phyloP scores from a whole-genome alignment of 2,888 invertebrate species.

The Erebia palarica region DNA sequence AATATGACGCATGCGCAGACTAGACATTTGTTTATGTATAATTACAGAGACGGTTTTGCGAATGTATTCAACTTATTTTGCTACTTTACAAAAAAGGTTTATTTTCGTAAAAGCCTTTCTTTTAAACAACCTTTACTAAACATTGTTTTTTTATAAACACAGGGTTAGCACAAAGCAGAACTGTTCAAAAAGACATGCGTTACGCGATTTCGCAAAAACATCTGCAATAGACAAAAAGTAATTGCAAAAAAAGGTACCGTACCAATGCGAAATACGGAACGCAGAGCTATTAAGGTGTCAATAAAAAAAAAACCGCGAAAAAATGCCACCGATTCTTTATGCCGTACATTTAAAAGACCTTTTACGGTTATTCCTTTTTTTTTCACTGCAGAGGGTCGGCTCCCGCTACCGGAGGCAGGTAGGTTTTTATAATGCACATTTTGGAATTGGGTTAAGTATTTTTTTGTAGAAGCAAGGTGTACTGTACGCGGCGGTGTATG shows the following conservation, averaged over 20 bases:
- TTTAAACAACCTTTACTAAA: slow-evolving; percentile 7
- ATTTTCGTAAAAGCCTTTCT: slow-evolving; percentile 11
- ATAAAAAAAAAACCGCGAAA: slow-evolving; percentile 63
- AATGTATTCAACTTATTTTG: not conserved
- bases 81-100: not conserved
- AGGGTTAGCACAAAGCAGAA: slow-evolving; percentile 20
- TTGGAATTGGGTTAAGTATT: slow-evolving; percentile 75
- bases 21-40: slow-evolving; percentile 12
- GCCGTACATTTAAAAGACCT: slow-evolving; percentile 51
- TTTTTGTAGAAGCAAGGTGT: slow-evolving; percentile 71
- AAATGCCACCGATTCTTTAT: slow-evolving; percentile 54
- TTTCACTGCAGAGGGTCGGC: slow-evolving; percentile 55
- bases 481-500: slow-evolving; percentile 56
- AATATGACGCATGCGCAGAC: slow-evolving; percentile 29
- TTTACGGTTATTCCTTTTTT: slow-evolving; percentile 62
- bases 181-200: slow-evolving; percentile 11
- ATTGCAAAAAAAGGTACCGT: slow-evolving; percentile 53
- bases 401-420: slow-evolving; percentile 75
- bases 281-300: slow-evolving; percentile 60
- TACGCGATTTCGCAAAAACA: slow-evolving; percentile 53
- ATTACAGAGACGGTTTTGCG: too few relatives aligned
- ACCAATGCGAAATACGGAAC: slow-evolving; percentile 56
- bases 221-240: slow-evolving; percentile 63
- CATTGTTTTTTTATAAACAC: slow-evolving; percentile 23
- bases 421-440: slow-evolving; percentile 62